These are phyloP conservation scores for Drosophila villosipedis DNA, from an alignment of 2,888 invertebrate species.

Conservation along the genomic window DNA sequence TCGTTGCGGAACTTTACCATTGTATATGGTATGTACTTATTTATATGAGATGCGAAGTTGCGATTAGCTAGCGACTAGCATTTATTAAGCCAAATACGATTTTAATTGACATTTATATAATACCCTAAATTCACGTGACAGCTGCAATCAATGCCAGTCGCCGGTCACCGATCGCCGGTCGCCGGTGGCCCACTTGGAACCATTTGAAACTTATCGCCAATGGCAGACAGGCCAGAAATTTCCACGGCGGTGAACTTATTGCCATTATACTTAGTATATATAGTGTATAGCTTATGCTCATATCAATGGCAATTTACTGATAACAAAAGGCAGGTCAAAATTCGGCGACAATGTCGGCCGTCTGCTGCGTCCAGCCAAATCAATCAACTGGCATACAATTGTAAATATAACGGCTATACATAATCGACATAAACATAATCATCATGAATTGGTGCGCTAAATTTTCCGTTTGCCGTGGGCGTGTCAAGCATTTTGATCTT, in stretches of 20 bases:
- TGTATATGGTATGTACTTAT: conserved; percentile 5
- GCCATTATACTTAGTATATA: not conserved
- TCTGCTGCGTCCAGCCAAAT: conserved; percentile 23
- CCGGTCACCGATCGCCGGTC: not conserved
- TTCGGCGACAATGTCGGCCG: conserved; percentile 12
- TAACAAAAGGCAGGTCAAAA: conserved; percentile 30
- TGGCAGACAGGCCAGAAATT: not conserved
- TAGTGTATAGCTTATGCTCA: conserved; percentile 1
- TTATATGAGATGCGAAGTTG: not conserved
- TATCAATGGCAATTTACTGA: conserved; percentile 23
- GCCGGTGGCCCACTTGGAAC: conserved; percentile 3
- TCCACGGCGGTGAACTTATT: not conserved
- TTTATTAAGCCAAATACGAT: conserved; percentile 52
- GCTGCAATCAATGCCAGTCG: conserved; percentile 13
- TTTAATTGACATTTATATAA: conserved; percentile 76
- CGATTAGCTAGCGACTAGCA: not conserved
- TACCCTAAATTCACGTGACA: conserved; percentile 17
- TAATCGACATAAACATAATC: not conserved
- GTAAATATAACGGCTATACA: not conserved
- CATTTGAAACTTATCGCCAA: conserved; percentile 14
- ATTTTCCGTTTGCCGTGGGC: conserved; percentile 13
- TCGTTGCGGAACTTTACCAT: conserved; percentile 8
- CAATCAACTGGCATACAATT: conserved; percentile 9
- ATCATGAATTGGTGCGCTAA: not conserved
- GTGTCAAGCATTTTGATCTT: conserved; percentile 10